Evolutionary conservation across 2,888 invertebrate genomes (phyloP), one percentile per base, ranked within the genome.

Genomic region (Oegoconia quadripuncta): DNA sequence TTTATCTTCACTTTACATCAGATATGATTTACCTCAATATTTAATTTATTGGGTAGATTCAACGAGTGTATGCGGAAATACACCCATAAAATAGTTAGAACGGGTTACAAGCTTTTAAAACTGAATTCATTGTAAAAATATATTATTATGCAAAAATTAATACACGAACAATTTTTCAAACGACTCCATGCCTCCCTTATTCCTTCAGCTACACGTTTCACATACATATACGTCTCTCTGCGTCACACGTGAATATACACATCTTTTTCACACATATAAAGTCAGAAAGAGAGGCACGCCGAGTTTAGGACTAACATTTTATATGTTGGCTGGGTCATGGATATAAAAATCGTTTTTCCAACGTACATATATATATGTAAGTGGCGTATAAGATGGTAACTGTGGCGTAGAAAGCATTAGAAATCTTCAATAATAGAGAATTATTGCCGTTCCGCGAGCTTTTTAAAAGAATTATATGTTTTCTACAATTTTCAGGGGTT

Each of bases 281-380:
- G 52, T 46, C 38, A 57, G 77, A 84, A 53, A 43, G 68, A 65
- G 83, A 78, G 40, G 40, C 40, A 47, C 37, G 20, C 54, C 54
- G 52, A 76, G 79, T 81, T 82, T 80, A 83, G 82, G 86, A 76
- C 82, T 73, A 88, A 88, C 86, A 78, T 81, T 87, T 88, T 88
- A 88, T 87, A 83, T 73, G 87, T 88, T 88, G 77, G 81, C 84
- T 67, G 84, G 87, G 88, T 88, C 88, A 88, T 81, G 84, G 87
- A 87, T 86, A 84, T 87, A 87, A 84, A 83, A 86, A 83, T 83
- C 83, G 79, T 81, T 86, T 79, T 74, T 70, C 73, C 69, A 62
- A 79, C 73, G 69, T 69, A 75, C 56, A 64, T 64, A 68, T 58
- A 68, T 45, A 58, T 53, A 59, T 55, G 52, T 50, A 56, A 61